Conservation (phyloP, 2,113 vertebrate species). For the Nibea coibor region DNA sequence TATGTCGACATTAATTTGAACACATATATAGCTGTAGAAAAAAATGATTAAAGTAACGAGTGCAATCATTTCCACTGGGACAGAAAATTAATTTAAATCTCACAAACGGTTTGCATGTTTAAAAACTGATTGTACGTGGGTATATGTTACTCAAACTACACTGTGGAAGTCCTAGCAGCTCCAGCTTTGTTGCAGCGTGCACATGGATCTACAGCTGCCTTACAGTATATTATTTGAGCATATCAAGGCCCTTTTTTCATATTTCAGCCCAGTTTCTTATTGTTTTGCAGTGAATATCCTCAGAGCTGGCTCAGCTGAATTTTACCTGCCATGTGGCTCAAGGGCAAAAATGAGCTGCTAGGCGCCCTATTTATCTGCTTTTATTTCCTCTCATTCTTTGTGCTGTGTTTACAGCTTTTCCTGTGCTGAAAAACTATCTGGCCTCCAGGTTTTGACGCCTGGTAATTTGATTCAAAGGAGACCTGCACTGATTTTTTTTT, state of each 20-base stretch:
- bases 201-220: not conserved
- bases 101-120: not conserved
- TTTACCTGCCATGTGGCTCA: not conserved
- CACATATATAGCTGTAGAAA: no score
- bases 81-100: not conserved
- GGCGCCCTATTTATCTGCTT: not conserved
- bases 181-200: not conserved
- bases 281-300: not conserved
- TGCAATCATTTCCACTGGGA: not conserved
- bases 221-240: not conserved
- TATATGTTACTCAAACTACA: not conserved
- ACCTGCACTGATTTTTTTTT: not conserved
- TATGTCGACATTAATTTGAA: no score
- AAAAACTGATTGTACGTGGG: no score
- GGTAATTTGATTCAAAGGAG: constrained; percentile 24
- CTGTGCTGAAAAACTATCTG: not conserved
- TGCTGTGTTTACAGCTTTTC: not conserved
- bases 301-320: not conserved
- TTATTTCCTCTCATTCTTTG: not conserved
- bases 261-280: no score
- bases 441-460: constrained; percentile 11
- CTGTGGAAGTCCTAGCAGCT: not conserved
- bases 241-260: not conserved
- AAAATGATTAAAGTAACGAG: no score
- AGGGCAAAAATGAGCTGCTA: not conserved